These are phyloP conservation scores for Trichogramma pretiosum DNA, from an alignment of 1,140 invertebrate genomes.

Conservation along the genomic window DNA sequence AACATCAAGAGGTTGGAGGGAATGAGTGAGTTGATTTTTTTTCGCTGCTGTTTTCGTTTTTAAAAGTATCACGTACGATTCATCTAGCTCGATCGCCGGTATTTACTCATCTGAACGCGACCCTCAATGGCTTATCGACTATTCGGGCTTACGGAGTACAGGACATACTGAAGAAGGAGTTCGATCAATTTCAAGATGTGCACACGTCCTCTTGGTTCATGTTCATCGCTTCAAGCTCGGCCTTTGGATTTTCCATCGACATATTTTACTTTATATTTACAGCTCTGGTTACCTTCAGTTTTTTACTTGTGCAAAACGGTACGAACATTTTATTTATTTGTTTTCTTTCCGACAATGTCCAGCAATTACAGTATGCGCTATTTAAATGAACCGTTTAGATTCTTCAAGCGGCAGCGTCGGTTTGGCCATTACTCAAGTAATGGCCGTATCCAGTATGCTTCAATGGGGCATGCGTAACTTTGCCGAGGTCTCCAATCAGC, in stretches of 20 bases:
- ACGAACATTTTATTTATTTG: neutral
- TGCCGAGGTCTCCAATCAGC: conserved; percentile 69
- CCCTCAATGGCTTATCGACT: conserved; percentile 78
- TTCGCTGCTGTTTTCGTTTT: neutral
- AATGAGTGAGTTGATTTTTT: conserved; percentile 50
- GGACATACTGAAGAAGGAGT: conserved; percentile 67
- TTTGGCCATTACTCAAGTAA: conserved; percentile 49
- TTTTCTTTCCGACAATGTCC: too few species aligned
- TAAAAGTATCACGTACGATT: too few species aligned
- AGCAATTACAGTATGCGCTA: neutral
- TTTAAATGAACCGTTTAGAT: conserved; percentile 4
- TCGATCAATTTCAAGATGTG: conserved; percentile 55
- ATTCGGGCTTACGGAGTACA: conserved; percentile 77
- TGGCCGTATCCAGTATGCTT: conserved; percentile 51
- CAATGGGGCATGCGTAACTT: conserved; percentile 65
- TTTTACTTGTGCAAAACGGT: conserved; percentile 27
- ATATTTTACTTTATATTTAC: conserved; percentile 61
- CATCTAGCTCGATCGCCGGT: conserved; percentile 64
- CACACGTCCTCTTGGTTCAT: conserved; percentile 62
- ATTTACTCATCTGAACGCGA: conserved; percentile 81
- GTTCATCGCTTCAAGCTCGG: conserved; percentile 56
- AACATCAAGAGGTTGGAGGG: conserved; percentile 80
- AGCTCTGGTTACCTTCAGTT: conserved; percentile 48
- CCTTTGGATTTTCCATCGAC: conserved; percentile 59
- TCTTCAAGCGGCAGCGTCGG: conserved; percentile 47